Evolutionary conservation across 2,888 invertebrate species (phyloP), one percentile per base, ranked within the genome.

Genomic region (Xylota segnis): DNA sequence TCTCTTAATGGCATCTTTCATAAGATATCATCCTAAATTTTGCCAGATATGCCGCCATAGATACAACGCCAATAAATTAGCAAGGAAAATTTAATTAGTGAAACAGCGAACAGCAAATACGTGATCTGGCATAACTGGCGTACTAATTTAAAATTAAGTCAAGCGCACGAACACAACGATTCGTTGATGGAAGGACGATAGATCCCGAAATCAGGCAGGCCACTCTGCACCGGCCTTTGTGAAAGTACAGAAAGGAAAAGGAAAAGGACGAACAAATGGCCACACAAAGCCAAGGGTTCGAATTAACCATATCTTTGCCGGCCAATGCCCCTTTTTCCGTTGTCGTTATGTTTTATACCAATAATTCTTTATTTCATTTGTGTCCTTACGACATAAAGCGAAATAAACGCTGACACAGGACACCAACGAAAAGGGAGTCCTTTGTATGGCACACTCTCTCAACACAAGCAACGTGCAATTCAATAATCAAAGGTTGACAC

Each of bases 121-220:
- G 84, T 84, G 84, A 81, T 84, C 75, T 66, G 58, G 65, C 84
- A 84, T 71, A 75, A 84, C 45, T 75, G 59, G 6, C 16, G 70
- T n/a, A 40, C 58, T 78, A 84, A 81, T 84, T 84, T 84, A 76
- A 84, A 84, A 84, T 84, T 81, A 84, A 84, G 84, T 84, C 84
- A 84, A 81, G 59, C 58, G 70, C 81, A 84, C 83, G 59, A 61
- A 58, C 54, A 65, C 18, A 23, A 45, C 45, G 27, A 71, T 34
- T 34, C 45, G n/a, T 27, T 61, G 77, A 34, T 58, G 40, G 27
- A 12, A 66, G 37, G 45, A 71, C 34, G 40, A 65, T 23, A 14
- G 29, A 43, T 45, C 50, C 72, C 14, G 43, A 74, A 66, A 81
- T 50, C 23, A 65, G n/a, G 54, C 43, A 52, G 14, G 14, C 40